A percentile compares a stretch with the other conserved stretches of the same genome.
phyloP scores from a whole-genome alignment of 2,797 vertebrate species.

The Hapalemur alaotrensis region DNA sequence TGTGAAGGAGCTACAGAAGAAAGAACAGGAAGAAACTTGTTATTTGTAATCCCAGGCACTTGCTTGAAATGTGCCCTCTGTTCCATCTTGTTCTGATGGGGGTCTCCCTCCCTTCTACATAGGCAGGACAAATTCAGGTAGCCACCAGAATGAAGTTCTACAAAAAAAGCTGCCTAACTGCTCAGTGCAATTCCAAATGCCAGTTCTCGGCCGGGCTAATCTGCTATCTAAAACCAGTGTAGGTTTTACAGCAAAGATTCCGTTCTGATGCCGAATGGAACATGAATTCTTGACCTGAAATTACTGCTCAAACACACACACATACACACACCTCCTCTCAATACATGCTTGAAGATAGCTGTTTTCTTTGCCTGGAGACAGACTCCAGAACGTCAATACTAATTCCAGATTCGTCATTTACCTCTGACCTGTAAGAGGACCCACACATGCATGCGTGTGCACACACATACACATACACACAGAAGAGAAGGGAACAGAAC shows the following conservation, averaged over 20 bases:
- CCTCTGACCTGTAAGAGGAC: not conserved
- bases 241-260: slow-evolving; percentile 77
- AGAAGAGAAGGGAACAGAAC: not conserved
- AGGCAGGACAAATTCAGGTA: slow-evolving; percentile 55
- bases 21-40: not conserved
- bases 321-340: not conserved
- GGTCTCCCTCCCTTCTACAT: not conserved
- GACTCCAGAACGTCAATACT: not conserved
- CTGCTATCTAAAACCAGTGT: slow-evolving; percentile 69
- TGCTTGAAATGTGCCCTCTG: not conserved
- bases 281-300: slow-evolving; percentile 46
- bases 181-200: slow-evolving; percentile 64
- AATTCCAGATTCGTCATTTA: not conserved
- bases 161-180: slow-evolving; percentile 69
- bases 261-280: slow-evolving; percentile 70
- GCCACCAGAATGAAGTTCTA: slow-evolving; percentile 45
- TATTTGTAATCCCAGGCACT: not conserved
- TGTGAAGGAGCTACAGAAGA: not conserved
- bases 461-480: not conserved
- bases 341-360: not conserved
- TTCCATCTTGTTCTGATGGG: not conserved
- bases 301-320: not conserved
- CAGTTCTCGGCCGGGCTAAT: slow-evolving; percentile 47
- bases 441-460: too few species aligned
- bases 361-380: not conserved